A percentile compares a stretch with the other conserved stretches of the same genome.
Evolutionary conservation across 1,140 invertebrate genomes (phyloP).

Genomic region (Periplaneta americana): DNA sequence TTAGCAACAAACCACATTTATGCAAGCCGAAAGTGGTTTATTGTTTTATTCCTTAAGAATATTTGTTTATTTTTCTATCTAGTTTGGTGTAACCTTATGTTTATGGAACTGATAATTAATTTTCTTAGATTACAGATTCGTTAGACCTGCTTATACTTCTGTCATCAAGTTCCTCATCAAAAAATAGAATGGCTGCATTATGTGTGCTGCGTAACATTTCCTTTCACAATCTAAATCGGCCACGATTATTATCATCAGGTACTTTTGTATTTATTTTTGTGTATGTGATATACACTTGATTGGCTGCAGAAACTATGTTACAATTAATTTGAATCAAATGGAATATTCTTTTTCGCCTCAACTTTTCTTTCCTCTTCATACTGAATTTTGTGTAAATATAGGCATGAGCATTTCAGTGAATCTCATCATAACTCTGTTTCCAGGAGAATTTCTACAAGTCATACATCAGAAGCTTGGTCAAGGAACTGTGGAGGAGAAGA

Average conservation of each 20-base stretch:
- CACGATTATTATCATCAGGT: constrained; percentile 34
- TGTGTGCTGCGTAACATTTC: constrained; percentile 34
- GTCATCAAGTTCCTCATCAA: not conserved
- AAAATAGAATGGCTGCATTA: constrained; percentile 22
- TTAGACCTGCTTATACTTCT: constrained; percentile 3
- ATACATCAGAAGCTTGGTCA: constrained; percentile 28
- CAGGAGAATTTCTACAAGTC: constrained; percentile 34
- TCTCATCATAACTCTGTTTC: not conserved
- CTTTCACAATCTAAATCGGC: constrained; percentile 34
- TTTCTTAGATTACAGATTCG: constrained; percentile 3
- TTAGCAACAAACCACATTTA: too few relatives aligned
- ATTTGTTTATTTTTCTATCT: not conserved
- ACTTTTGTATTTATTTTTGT: constrained; percentile 1
- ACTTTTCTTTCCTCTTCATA: not conserved
- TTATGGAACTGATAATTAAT: too few relatives aligned
- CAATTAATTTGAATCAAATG: not conserved
- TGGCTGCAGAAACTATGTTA: not conserved
- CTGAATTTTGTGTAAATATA: not conserved
- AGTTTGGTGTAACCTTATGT: too few relatives aligned
- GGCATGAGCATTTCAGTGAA: not conserved
- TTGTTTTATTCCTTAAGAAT: not conserved
- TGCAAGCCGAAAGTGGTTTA: too few relatives aligned
- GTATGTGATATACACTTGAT: not conserved
- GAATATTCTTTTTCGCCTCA: not conserved
- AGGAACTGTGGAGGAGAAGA: constrained; percentile 32